phyloP scores from a whole-genome alignment of 1,140 invertebrate species.

The Nephila pilipes region DNA sequence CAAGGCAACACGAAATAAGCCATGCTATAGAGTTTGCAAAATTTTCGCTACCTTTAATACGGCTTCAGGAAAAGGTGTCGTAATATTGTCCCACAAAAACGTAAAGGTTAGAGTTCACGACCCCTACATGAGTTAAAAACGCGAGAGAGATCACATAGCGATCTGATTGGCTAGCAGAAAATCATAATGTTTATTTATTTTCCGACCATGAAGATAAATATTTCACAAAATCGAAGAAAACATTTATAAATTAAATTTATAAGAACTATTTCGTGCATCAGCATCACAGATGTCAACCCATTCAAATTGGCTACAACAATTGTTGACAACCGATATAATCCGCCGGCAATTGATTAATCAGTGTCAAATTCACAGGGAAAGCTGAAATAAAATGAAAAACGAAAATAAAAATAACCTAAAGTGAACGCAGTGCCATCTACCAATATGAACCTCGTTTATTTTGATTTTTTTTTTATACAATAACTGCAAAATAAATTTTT shows the following conservation, averaged over 20 bases:
- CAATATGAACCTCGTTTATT: background rate
- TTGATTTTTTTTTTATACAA: no score
- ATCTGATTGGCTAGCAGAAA: slow-evolving; percentile 48
- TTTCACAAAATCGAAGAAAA: background rate
- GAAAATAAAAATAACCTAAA: background rate
- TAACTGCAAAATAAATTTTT: no score
- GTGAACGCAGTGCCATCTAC: background rate
- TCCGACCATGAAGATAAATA: background rate
- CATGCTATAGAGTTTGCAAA: slow-evolving; percentile 29
- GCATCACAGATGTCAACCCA: background rate
- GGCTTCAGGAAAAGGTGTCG: slow-evolving; percentile 11
- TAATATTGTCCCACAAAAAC: slow-evolving; percentile 40
- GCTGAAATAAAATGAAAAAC: background rate
- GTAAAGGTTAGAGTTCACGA: slow-evolving; percentile 54
- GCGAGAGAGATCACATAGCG: slow-evolving; percentile 29
- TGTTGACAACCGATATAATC: background rate
- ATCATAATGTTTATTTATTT: slow-evolving; percentile 22
- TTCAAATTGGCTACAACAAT: background rate
- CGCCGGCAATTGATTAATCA: background rate
- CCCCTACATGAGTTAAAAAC: slow-evolving; percentile 21
- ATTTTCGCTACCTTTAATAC: slow-evolving; percentile 1
- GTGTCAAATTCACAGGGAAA: background rate
- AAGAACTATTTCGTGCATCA: background rate
- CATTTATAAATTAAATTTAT: background rate
- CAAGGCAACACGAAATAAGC: background rate